A percentile compares a stretch with the other conserved stretches of the same genome.
Evolutionary conservation across 2,888 invertebrate species (phyloP).

Genomic region (Chloroclysta siterata): DNA sequence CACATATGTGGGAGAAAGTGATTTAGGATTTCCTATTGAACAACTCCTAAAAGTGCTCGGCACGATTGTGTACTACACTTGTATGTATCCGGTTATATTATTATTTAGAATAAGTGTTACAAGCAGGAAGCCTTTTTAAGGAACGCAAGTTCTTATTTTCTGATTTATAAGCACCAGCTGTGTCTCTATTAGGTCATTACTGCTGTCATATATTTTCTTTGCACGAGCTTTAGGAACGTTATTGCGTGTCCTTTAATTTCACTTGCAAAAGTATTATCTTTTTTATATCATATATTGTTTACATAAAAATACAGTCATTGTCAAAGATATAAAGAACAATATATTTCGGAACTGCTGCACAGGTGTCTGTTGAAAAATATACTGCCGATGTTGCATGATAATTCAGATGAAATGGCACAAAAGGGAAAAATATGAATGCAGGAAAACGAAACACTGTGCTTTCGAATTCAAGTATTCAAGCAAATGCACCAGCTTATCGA

Average conservation of each 20-base stretch:
- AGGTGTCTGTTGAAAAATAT: constrained; percentile 25
- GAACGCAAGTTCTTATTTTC: constrained; percentile 14
- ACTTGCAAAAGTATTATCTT: background rate
- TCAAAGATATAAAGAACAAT: constrained; percentile 19
- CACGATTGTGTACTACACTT: constrained; percentile 57
- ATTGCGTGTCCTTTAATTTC: constrained; percentile 14
- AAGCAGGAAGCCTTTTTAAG: constrained; percentile 7
- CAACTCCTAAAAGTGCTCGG: constrained; percentile 61
- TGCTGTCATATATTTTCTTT: constrained; percentile 24
- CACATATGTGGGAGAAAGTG: constrained; percentile 70
- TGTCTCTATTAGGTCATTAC: constrained; percentile 44
- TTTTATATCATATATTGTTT: background rate
- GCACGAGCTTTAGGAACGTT: constrained; percentile 8
- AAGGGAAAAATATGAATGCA: constrained; percentile 30
- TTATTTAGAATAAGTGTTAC: constrained; percentile 17
- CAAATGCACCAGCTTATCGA: constrained; percentile 31
- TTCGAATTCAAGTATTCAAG: constrained; percentile 27
- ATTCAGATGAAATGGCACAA: constrained; percentile 33
- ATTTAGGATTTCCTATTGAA: constrained; percentile 75
- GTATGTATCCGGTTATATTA: constrained; percentile 36
- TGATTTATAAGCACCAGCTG: constrained; percentile 34
- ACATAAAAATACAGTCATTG: background rate
- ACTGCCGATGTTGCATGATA: constrained; percentile 27
- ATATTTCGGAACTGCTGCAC: constrained; percentile 18
- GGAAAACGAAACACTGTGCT: constrained; percentile 31